These are phyloP conservation scores for Lasioglossum albipes DNA, from an alignment of 1,140 invertebrate genomes.

Conservation along the genomic window DNA sequence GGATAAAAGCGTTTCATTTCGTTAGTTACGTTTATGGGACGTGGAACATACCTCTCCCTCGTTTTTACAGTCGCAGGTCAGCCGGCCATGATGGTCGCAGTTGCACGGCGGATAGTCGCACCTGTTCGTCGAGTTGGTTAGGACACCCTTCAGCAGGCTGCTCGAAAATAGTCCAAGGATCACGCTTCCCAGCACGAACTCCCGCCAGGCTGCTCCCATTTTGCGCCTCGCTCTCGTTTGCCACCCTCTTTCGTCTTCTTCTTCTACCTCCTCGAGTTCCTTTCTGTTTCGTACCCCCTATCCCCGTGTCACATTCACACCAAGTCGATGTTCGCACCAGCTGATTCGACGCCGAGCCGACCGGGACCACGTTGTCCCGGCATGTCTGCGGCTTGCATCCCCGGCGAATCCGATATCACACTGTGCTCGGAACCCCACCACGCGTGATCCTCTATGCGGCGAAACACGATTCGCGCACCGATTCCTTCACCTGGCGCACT, in stretches of 20 bases:
- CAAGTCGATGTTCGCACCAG: slow-evolving; percentile 25
- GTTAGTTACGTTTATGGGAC: slow-evolving; percentile 16
- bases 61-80: slow-evolving; percentile 82
- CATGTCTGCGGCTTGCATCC: slow-evolving; percentile 48
- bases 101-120: slow-evolving; percentile 81
- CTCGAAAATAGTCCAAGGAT: slow-evolving; percentile 75
- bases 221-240: slow-evolving; percentile 52
- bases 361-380: slow-evolving; percentile 40
- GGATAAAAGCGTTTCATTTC: neutral
- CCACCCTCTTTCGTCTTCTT: slow-evolving; percentile 19
- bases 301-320: slow-evolving; percentile 23
- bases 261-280: neutral
- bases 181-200: slow-evolving; percentile 72
- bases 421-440: neutral
- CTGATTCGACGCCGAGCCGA: slow-evolving; percentile 51
- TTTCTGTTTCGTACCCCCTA: neutral
- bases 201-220: slow-evolving; percentile 69
- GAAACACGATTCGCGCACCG: slow-evolving; percentile 16
- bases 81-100: slow-evolving; percentile 81
- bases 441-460: neutral
- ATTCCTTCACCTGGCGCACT: neutral
- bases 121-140: slow-evolving; percentile 78
- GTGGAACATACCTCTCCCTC: slow-evolving; percentile 78
- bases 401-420: slow-evolving; percentile 13
- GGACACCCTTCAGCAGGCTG: slow-evolving; percentile 64